These are phyloP conservation scores for Cardinalis cardinalis DNA, from an alignment of 2,113 vertebrate species.

Conservation along the genomic window DNA sequence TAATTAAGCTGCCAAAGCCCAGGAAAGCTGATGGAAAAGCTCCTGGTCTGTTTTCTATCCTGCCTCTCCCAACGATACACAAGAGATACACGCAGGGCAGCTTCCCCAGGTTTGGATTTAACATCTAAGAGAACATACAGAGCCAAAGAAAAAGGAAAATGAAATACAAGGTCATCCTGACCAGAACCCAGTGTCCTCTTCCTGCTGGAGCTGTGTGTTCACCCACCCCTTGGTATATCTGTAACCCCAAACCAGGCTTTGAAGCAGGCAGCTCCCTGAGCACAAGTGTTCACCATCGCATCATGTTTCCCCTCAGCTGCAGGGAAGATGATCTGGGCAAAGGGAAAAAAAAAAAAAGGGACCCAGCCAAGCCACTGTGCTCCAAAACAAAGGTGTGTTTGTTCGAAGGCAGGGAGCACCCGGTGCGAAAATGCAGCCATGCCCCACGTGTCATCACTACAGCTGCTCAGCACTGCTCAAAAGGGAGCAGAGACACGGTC, in stretches of 20 bases:
- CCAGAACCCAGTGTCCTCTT: background rate
- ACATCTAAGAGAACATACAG: background rate
- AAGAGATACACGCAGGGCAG: background rate
- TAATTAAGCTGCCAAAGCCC: background rate
- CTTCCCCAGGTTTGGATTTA: background rate
- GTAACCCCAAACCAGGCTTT: background rate
- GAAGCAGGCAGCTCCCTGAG: background rate
- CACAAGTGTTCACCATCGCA: background rate
- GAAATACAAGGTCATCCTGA: background rate
- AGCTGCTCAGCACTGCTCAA: background rate
- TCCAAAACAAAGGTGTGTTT: slow-evolving; percentile 28
- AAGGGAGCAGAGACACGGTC: background rate
- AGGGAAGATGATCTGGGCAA: slow-evolving; percentile 12
- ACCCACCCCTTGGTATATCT: background rate
- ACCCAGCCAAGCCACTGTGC: background rate
- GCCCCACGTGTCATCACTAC: background rate
- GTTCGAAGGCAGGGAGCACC: background rate
- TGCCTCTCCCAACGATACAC: background rate
- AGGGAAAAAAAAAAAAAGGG: background rate
- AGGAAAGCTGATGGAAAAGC: background rate
- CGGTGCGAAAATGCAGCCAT: rapidly evolving
- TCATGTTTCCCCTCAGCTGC: slow-evolving; percentile 27
- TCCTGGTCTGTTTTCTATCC: background rate
- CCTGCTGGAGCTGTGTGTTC: rapidly evolving
- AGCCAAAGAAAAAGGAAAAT: background rate